phyloP scores from a whole-genome alignment of 2,113 vertebrate genomes.

The Chelonoidis abingdonii region DNA sequence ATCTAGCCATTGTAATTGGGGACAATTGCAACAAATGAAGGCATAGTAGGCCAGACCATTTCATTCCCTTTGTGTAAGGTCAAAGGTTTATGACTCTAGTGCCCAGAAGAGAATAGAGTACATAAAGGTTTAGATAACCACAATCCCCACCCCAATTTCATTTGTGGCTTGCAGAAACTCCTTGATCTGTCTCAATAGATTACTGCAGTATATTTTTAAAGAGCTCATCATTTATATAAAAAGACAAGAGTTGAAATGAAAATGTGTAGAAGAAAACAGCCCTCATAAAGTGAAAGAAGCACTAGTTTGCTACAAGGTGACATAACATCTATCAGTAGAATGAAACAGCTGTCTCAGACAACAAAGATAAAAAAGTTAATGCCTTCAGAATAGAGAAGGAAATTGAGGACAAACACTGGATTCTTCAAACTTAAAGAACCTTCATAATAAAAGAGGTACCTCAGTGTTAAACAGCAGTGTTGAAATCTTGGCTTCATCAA shows the following conservation, averaged over 20 bases:
- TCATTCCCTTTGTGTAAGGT: slow-evolving; percentile 57
- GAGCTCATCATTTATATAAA: slow-evolving; percentile 75
- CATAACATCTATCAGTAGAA: slow-evolving; percentile 91
- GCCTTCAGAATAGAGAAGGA: slow-evolving; percentile 80
- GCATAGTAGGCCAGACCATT: slow-evolving; percentile 18
- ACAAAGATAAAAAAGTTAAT: slow-evolving; percentile 83
- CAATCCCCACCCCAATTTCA: slow-evolving; percentile 37
- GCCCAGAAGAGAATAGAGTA: slow-evolving; percentile 43
- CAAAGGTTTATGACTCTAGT: slow-evolving; percentile 61
- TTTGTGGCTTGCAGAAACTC: slow-evolving; percentile 38
- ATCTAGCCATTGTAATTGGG: slow-evolving; percentile 52
- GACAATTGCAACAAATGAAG: slow-evolving; percentile 65
- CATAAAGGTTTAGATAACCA: slow-evolving; percentile 54
- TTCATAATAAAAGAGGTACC: background rate
- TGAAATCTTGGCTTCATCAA: background rate
- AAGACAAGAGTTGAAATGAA: slow-evolving; percentile 76
- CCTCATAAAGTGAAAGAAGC: slow-evolving; percentile 85
- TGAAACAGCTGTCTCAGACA: slow-evolving; percentile 83
- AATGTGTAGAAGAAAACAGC: slow-evolving; percentile 74
- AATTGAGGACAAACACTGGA: slow-evolving; percentile 31
- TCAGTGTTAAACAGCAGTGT: background rate
- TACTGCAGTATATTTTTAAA: slow-evolving; percentile 67
- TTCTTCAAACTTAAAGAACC: slow-evolving; percentile 13
- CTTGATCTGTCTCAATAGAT: slow-evolving; percentile 60
- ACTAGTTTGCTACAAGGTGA: slow-evolving; percentile 80